These are phyloP conservation scores for Oscheius sp. DNA, from an alignment of 1,140 invertebrate species.

Conservation along the genomic window DNA sequence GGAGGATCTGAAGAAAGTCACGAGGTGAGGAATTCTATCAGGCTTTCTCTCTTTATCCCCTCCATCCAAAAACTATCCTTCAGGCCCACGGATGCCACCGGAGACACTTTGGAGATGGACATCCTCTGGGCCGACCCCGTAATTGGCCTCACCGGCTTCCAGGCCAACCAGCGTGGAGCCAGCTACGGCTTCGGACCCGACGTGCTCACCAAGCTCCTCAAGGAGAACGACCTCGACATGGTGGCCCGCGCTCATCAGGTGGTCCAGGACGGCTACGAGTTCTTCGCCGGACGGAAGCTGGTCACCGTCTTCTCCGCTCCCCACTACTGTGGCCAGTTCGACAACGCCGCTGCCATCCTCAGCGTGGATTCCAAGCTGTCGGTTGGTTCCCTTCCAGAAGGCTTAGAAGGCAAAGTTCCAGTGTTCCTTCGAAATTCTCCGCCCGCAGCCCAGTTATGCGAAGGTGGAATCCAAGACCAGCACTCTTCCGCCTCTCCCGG, in stretches of 20 bases:
- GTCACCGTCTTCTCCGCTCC: constrained; percentile 63
- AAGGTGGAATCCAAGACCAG: no score
- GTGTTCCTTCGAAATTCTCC: no score
- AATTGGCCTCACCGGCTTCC: constrained; percentile 73
- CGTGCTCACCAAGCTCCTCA: constrained; percentile 21
- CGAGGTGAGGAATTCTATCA: constrained; percentile 15
- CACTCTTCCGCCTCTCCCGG: no score
- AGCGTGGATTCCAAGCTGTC: constrained; percentile 38
- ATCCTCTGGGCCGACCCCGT: constrained; percentile 66
- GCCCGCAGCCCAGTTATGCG: no score
- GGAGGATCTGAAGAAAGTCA: not conserved
- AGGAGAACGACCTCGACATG: constrained; percentile 5
- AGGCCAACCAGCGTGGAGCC: constrained; percentile 64
- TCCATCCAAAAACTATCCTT: constrained; percentile 30
- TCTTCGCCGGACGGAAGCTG: constrained; percentile 75
- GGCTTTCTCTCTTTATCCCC: constrained; percentile 49
- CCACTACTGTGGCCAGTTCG: constrained; percentile 72
- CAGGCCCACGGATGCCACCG: constrained; percentile 35
- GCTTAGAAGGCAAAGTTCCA: no score
- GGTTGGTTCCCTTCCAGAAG: no score
- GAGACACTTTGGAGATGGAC: constrained; percentile 66
- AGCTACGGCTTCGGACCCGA: constrained; percentile 60
- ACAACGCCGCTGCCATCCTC: constrained; percentile 40
- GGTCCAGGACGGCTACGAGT: constrained; percentile 95
- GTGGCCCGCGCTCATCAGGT: constrained; percentile 36